Evolutionary conservation across 2,888 invertebrate species (phyloP).

Genomic region (Acanthosoma haemorrhoidale): DNA sequence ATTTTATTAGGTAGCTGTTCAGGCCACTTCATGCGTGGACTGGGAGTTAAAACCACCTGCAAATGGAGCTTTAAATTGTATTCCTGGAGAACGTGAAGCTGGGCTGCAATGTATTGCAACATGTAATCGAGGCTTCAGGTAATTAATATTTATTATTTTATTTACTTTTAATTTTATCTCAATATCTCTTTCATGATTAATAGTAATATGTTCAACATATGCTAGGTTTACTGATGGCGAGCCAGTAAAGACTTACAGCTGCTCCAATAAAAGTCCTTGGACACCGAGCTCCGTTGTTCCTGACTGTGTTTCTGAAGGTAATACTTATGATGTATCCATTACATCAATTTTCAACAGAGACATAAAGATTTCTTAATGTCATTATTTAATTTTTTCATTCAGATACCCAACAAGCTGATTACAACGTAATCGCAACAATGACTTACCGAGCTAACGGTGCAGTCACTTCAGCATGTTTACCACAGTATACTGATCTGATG

Average conservation of each 20-base stretch:
- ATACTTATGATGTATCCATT: not conserved
- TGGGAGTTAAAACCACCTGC: constrained; percentile 88
- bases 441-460: constrained; percentile 86
- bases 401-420: constrained; percentile 92
- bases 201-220: not conserved
- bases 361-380: not conserved
- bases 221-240: constrained; percentile 81
- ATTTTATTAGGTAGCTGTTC: constrained; percentile 65
- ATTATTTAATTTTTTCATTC: constrained; percentile 31
- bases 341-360: not conserved
- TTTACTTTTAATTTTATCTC: not conserved
- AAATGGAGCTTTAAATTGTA: constrained; percentile 80
- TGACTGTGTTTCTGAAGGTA: constrained; percentile 89
- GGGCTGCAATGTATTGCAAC: constrained; percentile 85
- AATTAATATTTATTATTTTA: not conserved
- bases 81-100: constrained; percentile 66
- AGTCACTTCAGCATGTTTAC: constrained; percentile 74
- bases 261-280: constrained; percentile 77
- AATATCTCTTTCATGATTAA: not conserved
- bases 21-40: constrained; percentile 89
- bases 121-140: constrained; percentile 72
- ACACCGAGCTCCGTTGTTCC: constrained; percentile 83
- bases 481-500: constrained; percentile 77
- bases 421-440: constrained; percentile 80
- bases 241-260: constrained; percentile 78